phyloP scores from a whole-genome alignment of 2,797 vertebrate genomes.

The Enteromius afrohamiltoni region DNA sequence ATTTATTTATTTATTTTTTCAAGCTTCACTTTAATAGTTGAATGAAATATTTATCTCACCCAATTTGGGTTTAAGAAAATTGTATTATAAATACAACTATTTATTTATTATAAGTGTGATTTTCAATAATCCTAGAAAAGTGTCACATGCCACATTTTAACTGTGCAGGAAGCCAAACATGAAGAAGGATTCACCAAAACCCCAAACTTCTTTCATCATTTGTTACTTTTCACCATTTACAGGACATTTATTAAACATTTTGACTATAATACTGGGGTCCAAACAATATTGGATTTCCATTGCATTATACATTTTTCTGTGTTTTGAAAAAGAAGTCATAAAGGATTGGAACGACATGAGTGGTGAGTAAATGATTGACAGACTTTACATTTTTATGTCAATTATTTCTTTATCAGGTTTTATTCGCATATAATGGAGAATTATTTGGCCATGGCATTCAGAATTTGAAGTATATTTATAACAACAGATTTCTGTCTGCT shows the following conservation, averaged over 20 bases:
- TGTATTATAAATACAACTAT: neutral
- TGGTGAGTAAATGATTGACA: neutral
- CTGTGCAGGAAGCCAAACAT: neutral
- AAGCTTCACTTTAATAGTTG: no score
- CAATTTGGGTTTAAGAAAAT: neutral
- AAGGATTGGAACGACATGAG: neutral
- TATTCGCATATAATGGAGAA: neutral
- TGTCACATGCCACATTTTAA: neutral
- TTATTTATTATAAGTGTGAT: neutral
- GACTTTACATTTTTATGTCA: neutral
- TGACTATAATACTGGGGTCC: neutral
- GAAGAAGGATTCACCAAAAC: neutral
- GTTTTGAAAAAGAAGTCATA: neutral
- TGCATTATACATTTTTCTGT: neutral
- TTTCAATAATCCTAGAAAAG: neutral
- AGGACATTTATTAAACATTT: neutral
- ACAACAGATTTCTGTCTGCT: neutral
- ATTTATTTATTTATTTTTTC: neutral
- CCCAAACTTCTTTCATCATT: neutral
- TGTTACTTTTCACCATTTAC: neutral
- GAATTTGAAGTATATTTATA: neutral
- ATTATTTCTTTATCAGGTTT: constrained; percentile 1
- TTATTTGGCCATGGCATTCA: neutral
- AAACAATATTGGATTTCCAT: neutral
- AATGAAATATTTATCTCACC: no score